Evolutionary conservation across 1,140 invertebrate genomes (phyloP).

Genomic region (Drosophila willistoni): DNA sequence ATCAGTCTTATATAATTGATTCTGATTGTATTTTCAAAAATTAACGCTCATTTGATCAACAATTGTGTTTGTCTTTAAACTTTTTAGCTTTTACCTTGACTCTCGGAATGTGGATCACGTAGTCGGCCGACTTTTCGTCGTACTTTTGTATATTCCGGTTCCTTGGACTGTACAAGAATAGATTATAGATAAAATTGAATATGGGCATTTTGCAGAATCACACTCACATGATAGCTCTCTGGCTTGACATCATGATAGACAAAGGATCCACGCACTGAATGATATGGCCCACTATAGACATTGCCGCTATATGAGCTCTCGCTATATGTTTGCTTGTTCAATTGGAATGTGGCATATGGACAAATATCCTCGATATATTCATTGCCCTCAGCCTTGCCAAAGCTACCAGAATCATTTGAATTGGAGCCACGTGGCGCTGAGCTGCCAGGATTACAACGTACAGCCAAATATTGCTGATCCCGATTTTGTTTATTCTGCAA

Average conservation of each 20-base stretch:
- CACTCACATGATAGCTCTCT: constrained; percentile 84
- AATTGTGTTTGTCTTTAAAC: background rate
- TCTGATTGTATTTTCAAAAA: too few species aligned
- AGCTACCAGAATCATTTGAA: constrained; percentile 84
- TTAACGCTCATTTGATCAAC: background rate
- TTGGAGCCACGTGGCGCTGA: constrained; percentile 84
- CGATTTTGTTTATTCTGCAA: constrained; percentile 90
- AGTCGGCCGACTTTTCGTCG: constrained; percentile 90
- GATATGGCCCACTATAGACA: constrained; percentile 92
- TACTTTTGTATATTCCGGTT: constrained; percentile 92
- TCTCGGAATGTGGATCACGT: constrained; percentile 90
- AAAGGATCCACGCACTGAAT: constrained; percentile 93
- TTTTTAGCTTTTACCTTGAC: constrained; percentile 86
- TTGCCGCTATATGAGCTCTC: constrained; percentile 95
- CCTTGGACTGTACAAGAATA: constrained; percentile 85
- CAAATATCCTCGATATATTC: constrained; percentile 96
- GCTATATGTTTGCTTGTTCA: constrained; percentile 92
- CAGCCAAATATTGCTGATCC: constrained; percentile 89
- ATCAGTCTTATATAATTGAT: too few species aligned
- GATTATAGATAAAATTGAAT: background rate
- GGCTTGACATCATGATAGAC: constrained; percentile 93
- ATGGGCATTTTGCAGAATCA: background rate
- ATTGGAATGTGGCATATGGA: constrained; percentile 94
- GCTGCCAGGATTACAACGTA: constrained; percentile 83
- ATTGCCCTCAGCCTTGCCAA: constrained; percentile 84